Evolutionary conservation across 1,140 invertebrate genomes (phyloP).

Genomic region (Caenorhabditis remanei): DNA sequence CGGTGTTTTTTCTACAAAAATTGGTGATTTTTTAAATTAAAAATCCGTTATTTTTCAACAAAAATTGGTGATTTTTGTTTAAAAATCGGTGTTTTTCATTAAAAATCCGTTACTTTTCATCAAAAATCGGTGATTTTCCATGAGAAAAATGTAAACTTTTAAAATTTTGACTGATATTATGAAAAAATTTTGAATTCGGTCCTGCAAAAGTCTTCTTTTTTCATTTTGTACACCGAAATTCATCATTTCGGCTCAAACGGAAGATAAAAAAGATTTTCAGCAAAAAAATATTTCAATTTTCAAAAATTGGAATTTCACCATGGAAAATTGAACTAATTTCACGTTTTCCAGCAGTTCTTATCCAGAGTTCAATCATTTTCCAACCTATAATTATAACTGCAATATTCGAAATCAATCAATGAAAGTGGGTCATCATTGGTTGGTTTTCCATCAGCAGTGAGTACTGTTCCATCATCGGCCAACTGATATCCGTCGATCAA

Average conservation of each 20-base stretch:
- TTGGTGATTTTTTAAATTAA: background rate
- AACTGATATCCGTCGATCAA: conserved; percentile 65
- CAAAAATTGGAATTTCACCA: no score
- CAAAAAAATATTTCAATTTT: no score
- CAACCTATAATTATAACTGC: conserved; percentile 73
- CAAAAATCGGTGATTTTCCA: background rate
- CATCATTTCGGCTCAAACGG: no score
- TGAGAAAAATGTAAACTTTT: no score
- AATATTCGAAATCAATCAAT: conserved; percentile 74
- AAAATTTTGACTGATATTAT: no score
- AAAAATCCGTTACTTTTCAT: background rate
- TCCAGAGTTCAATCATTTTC: no score
- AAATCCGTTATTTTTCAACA: background rate
- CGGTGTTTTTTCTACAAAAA: background rate
- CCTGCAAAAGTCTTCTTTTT: no score
- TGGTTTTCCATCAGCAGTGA: conserved; percentile 22
- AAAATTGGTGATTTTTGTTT: background rate
- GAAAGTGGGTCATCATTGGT: conserved; percentile 63
- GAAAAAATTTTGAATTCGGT: no score
- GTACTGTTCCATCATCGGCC: conserved; percentile 62
- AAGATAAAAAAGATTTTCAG: no score
- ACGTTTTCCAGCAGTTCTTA: no score
- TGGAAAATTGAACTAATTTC: no score
- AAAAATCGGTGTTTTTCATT: background rate
- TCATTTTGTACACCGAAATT: no score